These are phyloP conservation scores for Brachirus orientalis DNA, from an alignment of 2,113 vertebrate genomes.

Conservation along the genomic window DNA sequence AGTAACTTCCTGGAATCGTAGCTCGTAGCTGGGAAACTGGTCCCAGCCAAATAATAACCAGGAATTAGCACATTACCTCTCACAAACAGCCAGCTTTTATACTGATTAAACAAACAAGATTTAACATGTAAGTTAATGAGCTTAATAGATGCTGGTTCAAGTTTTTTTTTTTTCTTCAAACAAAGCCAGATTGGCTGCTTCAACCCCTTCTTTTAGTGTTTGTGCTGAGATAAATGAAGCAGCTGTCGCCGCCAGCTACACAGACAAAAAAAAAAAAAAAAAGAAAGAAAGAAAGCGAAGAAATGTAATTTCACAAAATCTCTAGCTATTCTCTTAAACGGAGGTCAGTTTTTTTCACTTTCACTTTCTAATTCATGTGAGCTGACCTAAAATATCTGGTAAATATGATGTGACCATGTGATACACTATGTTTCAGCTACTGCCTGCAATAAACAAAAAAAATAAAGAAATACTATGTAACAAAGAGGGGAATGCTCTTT, in stretches of 20 bases:
- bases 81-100: background rate
- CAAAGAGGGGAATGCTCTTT: background rate
- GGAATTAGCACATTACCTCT: background rate
- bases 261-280: background rate
- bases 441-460: background rate
- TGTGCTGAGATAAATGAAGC: background rate
- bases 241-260: background rate
- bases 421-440: background rate
- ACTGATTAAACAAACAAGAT: constrained; percentile 1
- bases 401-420: background rate
- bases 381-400: background rate
- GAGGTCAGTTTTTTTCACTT: background rate
- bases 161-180: background rate
- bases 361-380: background rate
- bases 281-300: background rate
- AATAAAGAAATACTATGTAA: too few relatives aligned
- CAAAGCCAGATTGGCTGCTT: too few relatives aligned
- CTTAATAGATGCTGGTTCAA: too few relatives aligned
- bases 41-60: background rate
- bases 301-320: too few relatives aligned
- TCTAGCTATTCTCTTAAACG: too few relatives aligned
- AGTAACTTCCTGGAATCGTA: background rate
- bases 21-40: background rate
- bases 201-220: background rate
- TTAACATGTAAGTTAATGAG: constrained; percentile 1